phyloP scores from a whole-genome alignment of 1,140 invertebrate genomes.

The Maconellicoccus hirsutus region DNA sequence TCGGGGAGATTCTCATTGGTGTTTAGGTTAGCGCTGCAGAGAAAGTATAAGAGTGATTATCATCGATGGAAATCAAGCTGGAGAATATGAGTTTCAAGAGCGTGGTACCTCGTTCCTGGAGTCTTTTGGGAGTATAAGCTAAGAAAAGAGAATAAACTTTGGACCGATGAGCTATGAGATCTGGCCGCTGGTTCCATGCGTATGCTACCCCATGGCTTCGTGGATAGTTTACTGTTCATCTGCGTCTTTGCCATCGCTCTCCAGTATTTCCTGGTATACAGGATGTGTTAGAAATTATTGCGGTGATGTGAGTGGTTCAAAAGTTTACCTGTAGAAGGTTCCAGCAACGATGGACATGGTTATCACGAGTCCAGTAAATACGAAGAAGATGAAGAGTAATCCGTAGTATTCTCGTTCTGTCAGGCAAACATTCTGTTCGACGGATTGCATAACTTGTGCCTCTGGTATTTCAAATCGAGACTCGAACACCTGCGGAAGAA shows the following conservation, averaged over 20 bases:
- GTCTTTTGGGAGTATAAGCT: neutral
- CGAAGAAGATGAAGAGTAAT: constrained; percentile 52
- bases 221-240: neutral
- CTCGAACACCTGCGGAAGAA: constrained; percentile 44
- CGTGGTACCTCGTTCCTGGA: neutral
- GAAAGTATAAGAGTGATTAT: neutral
- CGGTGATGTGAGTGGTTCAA: neutral
- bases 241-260: neutral
- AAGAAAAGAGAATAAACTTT: constrained; percentile 12
- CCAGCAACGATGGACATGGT: constrained; percentile 49
- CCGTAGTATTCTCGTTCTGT: constrained; percentile 62
- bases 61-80: neutral
- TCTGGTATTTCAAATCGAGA: constrained; percentile 53
- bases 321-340: constrained; percentile 49
- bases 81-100: neutral
- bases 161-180: neutral
- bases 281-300: neutral
- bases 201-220: neutral
- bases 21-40: neutral
- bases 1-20: neutral
- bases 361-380: constrained; percentile 51
- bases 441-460: constrained; percentile 37
- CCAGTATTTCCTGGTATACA: neutral
- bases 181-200: neutral
- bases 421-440: constrained; percentile 53